Conservation (phyloP, 2,797 vertebrate species). For the Gobionotothen gibberifrons region DNA sequence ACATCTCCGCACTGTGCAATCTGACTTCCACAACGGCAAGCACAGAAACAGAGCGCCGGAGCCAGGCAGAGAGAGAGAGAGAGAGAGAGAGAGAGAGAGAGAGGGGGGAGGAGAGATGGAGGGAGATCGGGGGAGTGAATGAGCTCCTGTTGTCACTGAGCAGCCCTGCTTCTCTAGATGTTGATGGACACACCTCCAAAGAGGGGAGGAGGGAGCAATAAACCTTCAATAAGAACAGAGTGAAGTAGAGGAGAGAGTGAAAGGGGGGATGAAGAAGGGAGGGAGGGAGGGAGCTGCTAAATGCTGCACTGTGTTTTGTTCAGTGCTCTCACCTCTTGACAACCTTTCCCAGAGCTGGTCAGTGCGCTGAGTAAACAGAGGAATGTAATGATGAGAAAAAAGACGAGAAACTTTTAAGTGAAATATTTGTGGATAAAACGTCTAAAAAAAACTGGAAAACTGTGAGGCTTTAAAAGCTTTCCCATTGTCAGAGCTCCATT, state of each 20-base stretch:
- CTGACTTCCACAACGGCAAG: slow-evolving; percentile 72
- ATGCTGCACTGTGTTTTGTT: slow-evolving; percentile 48
- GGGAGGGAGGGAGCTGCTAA: slow-evolving; percentile 12
- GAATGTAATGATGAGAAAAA: slow-evolving; percentile 14
- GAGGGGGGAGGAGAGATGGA: slow-evolving; percentile 34
- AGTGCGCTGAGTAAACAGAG: slow-evolving; percentile 32
- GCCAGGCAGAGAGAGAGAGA: slow-evolving; percentile 44
- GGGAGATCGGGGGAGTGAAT: slow-evolving; percentile 53
- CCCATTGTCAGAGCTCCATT: not conserved
- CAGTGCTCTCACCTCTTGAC: slow-evolving; percentile 57
- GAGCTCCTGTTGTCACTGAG: slow-evolving; percentile 61
- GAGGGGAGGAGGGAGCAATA: slow-evolving; percentile 36
- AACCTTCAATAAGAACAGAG: slow-evolving; percentile 48
- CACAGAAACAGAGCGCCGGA: slow-evolving; percentile 52
- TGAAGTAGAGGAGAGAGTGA: slow-evolving; percentile 5
- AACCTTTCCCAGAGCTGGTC: slow-evolving; percentile 72
- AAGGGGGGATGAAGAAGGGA: not conserved
- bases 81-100: slow-evolving; percentile 19
- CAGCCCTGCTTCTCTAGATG: slow-evolving; percentile 77
- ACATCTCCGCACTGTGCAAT: slow-evolving; percentile 71
- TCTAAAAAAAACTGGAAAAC: slow-evolving; percentile 3
- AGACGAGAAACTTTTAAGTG: not conserved
- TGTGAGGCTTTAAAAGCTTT: slow-evolving; percentile 7
- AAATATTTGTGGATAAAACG: not conserved
- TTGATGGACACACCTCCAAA: slow-evolving; percentile 79